phyloP scores from a whole-genome alignment of 2,113 vertebrate genomes.

The Saccopteryx leptura region DNA sequence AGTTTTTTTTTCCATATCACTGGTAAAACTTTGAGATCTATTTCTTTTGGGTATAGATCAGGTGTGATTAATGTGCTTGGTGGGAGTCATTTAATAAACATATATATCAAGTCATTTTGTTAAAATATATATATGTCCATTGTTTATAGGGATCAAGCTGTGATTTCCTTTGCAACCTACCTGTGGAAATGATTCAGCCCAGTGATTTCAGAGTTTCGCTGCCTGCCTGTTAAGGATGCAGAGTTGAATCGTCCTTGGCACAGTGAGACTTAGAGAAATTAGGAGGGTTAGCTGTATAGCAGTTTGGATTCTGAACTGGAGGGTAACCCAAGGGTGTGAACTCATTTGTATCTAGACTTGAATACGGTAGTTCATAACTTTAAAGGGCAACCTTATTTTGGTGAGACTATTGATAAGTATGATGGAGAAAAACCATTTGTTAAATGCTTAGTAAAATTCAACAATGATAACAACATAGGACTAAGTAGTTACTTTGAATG shows the following conservation, averaged over 20 bases:
- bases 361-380: not conserved
- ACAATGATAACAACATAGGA: not conserved
- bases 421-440: not conserved
- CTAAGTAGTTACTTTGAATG: not conserved
- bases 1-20: not conserved
- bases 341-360: not conserved
- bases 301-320: not conserved
- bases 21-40: not conserved
- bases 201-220: not conserved
- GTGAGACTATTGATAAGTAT: not conserved
- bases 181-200: not conserved
- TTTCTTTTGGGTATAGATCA: not conserved
- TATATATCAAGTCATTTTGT: slow-evolving; percentile 2
- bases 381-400: not conserved
- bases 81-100: not conserved
- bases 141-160: not conserved
- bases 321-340: not conserved
- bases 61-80: not conserved
- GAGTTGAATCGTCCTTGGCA: not conserved
- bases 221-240: not conserved
- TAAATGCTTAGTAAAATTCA: not conserved
- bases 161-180: not conserved
- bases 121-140: not conserved
- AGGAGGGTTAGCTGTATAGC: not conserved
- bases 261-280: not conserved